Conservation (phyloP, 1,140 invertebrate genomes). For the Chironomus tepperi region DNA sequence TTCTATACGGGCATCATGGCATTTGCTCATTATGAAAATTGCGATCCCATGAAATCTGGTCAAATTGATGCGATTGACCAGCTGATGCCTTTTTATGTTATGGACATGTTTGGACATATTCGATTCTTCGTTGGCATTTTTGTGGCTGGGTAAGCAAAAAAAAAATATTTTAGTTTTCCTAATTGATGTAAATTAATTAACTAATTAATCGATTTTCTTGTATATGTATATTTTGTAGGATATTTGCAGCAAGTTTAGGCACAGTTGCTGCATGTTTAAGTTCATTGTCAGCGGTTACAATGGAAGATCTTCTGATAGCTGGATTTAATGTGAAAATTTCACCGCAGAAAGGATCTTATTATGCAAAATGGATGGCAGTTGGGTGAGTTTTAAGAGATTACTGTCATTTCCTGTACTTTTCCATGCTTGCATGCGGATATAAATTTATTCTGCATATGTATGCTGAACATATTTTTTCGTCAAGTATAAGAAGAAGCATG, state of each 20-base stretch:
- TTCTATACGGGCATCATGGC: conserved; percentile 78
- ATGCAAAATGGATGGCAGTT: conserved; percentile 40
- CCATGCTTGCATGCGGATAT: too few species aligned
- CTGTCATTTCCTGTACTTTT: neutral
- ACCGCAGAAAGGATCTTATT: conserved; percentile 56
- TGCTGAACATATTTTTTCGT: too few species aligned
- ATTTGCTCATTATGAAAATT: conserved; percentile 68
- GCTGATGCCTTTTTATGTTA: conserved; percentile 75
- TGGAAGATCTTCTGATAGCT: conserved; percentile 74
- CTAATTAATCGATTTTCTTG: conserved; percentile 27
- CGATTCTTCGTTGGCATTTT: conserved; percentile 78
- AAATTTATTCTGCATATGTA: too few species aligned
- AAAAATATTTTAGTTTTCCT: too few species aligned
- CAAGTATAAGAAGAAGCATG: too few species aligned
- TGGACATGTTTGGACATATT: conserved; percentile 61
- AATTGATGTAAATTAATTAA: neutral
- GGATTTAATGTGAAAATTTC: conserved; percentile 57
- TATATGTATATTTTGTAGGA: too few species aligned
- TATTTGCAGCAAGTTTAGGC: conserved; percentile 56
- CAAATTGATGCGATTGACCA: conserved; percentile 58
- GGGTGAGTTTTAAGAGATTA: conserved; percentile 26
- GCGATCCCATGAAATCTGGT: conserved; percentile 61
- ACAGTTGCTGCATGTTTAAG: conserved; percentile 88
- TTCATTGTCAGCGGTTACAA: conserved; percentile 79
- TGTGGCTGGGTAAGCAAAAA: conserved; percentile 54